Percentiles rank a stretch among this genome's conserved stretches.
These are phyloP conservation scores for Drosophila maculinotata DNA, from an alignment of 2,888 invertebrate species.

Conservation along the genomic window DNA sequence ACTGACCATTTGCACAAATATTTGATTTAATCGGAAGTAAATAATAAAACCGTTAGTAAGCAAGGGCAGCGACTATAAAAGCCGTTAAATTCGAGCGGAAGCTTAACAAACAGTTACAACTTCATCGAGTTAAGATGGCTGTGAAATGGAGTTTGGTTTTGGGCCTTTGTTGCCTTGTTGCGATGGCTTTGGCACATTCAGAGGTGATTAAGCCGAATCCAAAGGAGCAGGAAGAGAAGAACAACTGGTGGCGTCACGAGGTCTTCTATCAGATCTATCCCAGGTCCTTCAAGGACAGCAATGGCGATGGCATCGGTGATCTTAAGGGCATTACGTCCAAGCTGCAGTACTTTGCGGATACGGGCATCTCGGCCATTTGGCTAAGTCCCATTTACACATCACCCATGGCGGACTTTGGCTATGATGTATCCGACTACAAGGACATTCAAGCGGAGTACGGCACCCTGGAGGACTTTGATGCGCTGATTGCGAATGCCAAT, in stretches of 20 bases:
- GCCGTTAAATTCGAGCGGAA: conserved; percentile 4
- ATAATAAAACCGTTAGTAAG: conserved; percentile 35
- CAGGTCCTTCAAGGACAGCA: conserved; percentile 91
- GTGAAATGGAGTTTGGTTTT: conserved; percentile 20
- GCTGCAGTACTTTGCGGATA: conserved; percentile 88
- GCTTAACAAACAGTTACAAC: conserved; percentile 35
- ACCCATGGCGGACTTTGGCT: conserved; percentile 92
- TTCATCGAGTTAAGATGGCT: conserved; percentile 42
- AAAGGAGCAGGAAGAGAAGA: conserved; percentile 12
- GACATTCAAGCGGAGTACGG: conserved; percentile 90
- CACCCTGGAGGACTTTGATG: conserved; percentile 89
- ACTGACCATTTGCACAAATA: conserved; percentile 58
- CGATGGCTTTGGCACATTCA: neutral
- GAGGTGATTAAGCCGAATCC: neutral
- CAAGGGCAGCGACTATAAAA: conserved; percentile 57
- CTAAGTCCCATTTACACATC: conserved; percentile 88
- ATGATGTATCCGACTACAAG: conserved; percentile 90
- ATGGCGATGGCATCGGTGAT: conserved; percentile 90
- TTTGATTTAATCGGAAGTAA: conserved; percentile 35
- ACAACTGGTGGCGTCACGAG: conserved; percentile 91
- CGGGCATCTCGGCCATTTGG: conserved; percentile 89
- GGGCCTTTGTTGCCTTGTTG: conserved; percentile 18
- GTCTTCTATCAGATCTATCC: conserved; percentile 93
- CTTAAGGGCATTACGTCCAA: conserved; percentile 87
- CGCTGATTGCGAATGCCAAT: conserved; percentile 86